Evolutionary conservation across 1,140 invertebrate species (phyloP), one percentile per base, ranked within the genome.

Genomic region (Himalopsyche phryganea): DNA sequence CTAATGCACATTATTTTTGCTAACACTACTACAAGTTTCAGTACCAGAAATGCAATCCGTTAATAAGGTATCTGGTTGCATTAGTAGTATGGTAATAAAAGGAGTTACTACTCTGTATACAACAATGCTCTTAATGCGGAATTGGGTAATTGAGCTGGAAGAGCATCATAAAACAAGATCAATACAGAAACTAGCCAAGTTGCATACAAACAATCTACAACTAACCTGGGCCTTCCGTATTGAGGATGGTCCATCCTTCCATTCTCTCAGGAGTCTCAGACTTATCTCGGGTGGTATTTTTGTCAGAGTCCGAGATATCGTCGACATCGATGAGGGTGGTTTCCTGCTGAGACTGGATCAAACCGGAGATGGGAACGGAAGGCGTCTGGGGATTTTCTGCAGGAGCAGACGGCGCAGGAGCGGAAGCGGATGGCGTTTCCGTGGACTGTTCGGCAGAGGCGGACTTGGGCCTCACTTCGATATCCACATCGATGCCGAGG

Each of bases 161-260:
- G n/a, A n/a, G n/a, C n/a, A n/a, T n/a, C n/a, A n/a, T n/a, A n/a
- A n/a, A n/a, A n/a, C n/a, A n/a, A n/a, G n/a, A n/a, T n/a, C n/a
- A n/a, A n/a, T n/a, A n/a, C n/a, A n/a, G n/a, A n/a, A n/a, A n/a
- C n/a, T n/a, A n/a, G n/a, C n/a, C n/a, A n/a, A n/a, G n/a, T n/a
- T n/a, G n/a, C n/a, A n/a, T n/a, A n/a, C n/a, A n/a, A n/a, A n/a
- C n/a, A n/a, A n/a, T n/a, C n/a, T n/a, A n/a, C 11, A 11, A 28
- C 46, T 49, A 32, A 56, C 54, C 54, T 56, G 54, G 36, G 23
- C 48, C 45, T 18, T 56, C 54, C 17, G 50, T 53, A 17, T 56
- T 56, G n/a, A 56, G 41, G 6, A 56, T 28, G 3, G 54, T 56
- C 54, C 54, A 56, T 17, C 32, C 54, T 18, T 56, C 54, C 15